Conservation (phyloP, 2,797 vertebrate species). For the Intellagama lesueurii region DNA sequence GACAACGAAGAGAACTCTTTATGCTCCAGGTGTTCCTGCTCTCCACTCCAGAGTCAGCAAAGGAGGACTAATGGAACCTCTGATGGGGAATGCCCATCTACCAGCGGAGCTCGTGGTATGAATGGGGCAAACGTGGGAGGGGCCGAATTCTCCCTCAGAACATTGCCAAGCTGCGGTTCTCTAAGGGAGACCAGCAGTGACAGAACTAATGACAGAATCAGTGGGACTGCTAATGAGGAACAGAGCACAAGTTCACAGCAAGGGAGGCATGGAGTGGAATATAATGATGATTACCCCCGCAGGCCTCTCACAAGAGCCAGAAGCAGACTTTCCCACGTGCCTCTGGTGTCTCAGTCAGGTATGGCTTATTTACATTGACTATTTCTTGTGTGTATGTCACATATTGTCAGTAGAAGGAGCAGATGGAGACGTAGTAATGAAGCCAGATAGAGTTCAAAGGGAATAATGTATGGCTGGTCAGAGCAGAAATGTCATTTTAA, state of each 20-base stretch:
- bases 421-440: background rate
- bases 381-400: background rate
- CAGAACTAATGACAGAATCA: constrained; percentile 77
- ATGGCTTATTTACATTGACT: constrained; percentile 57
- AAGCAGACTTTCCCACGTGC: constrained; percentile 88
- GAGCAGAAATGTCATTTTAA: constrained; percentile 8
- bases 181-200: constrained; percentile 66
- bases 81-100: constrained; percentile 77
- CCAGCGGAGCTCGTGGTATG: constrained; percentile 75
- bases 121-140: constrained; percentile 73
- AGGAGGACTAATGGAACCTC: constrained; percentile 76
- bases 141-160: constrained; percentile 81
- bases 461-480: background rate
- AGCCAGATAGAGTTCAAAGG: constrained; percentile 7
- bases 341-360: constrained; percentile 92
- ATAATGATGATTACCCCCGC: constrained; percentile 84
- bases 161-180: constrained; percentile 75
- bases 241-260: constrained; percentile 71
- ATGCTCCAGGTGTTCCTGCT: constrained; percentile 82
- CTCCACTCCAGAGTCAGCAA: constrained; percentile 70
- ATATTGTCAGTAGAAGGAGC: background rate
- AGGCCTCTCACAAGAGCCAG: constrained; percentile 93
- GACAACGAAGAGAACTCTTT: constrained; percentile 72
- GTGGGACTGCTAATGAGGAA: constrained; percentile 71
- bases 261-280: constrained; percentile 70